Conservation (phyloP, 2,797 vertebrate genomes). For the Echiichthys vipera region DNA sequence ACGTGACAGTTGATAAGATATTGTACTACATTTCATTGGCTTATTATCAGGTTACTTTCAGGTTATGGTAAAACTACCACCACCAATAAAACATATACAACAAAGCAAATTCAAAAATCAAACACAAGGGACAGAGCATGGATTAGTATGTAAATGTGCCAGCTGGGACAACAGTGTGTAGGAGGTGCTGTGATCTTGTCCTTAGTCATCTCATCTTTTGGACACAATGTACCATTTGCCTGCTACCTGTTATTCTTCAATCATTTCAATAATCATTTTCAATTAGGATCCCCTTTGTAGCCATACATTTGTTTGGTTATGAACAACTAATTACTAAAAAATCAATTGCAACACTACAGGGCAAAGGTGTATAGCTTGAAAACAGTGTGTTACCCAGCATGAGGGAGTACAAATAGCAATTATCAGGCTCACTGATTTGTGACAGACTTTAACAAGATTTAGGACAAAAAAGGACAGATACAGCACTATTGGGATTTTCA, state of each 20-base stretch:
- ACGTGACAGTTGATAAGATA: slow-evolving; percentile 57
- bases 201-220: slow-evolving; percentile 38
- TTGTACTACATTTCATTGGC: slow-evolving; percentile 30
- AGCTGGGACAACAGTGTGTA: slow-evolving; percentile 43
- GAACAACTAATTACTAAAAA: slow-evolving; percentile 54
- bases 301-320: slow-evolving; percentile 11
- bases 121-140: slow-evolving; percentile 1
- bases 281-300: slow-evolving; percentile 36
- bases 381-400: slow-evolving; percentile 53
- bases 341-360: slow-evolving; percentile 60
- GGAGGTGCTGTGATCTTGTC: slow-evolving; percentile 44
- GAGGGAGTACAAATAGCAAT: slow-evolving; percentile 70
- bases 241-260: slow-evolving; percentile 18
- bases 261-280: slow-evolving; percentile 20
- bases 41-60: slow-evolving; percentile 40
- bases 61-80: slow-evolving; percentile 31
- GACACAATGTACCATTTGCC: slow-evolving; percentile 21
- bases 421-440: slow-evolving; percentile 76
- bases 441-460: slow-evolving; percentile 74
- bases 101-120: slow-evolving; percentile 12
- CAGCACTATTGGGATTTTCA: slow-evolving; percentile 61
- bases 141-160: slow-evolving; percentile 28
- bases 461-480: slow-evolving; percentile 59
- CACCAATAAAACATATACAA: slow-evolving; percentile 9
- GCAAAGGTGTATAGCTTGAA: slow-evolving; percentile 46